phyloP scores from a whole-genome alignment of 2,113 vertebrate genomes.

The Alaudala cheleensis region DNA sequence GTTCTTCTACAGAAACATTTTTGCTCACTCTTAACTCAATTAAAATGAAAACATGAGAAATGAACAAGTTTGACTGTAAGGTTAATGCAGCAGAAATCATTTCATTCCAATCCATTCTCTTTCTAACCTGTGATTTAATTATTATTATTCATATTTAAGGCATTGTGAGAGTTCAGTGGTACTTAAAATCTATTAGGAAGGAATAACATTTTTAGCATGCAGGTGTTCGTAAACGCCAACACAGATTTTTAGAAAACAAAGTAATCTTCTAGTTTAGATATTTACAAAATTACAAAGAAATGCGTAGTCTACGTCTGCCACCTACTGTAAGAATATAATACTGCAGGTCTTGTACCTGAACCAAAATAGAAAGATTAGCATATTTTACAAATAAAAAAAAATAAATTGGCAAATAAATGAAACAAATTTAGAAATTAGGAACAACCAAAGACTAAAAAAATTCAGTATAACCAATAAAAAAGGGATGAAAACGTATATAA shows the following conservation, averaged over 20 bases:
- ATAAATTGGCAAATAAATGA: background rate
- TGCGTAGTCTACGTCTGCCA: slow-evolving; percentile 63
- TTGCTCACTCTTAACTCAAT: background rate
- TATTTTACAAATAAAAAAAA: background rate
- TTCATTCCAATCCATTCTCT: slow-evolving; percentile 2
- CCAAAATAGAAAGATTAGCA: background rate
- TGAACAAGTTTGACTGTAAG: background rate
- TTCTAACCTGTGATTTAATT: background rate
- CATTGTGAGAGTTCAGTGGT: background rate
- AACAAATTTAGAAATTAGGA: background rate
- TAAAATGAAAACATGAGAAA: slow-evolving; percentile 21
- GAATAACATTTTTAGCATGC: background rate
- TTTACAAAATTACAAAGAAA: background rate
- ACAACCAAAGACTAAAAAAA: background rate
- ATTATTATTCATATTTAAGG: background rate
- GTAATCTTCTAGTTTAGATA: background rate
- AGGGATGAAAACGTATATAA: background rate
- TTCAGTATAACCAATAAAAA: background rate
- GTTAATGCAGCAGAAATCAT: slow-evolving; percentile 9
- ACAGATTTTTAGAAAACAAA: slow-evolving; percentile 31
- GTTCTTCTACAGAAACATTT: background rate
- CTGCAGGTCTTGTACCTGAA: background rate
- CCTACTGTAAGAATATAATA: slow-evolving; percentile 61
- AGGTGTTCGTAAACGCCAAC: slow-evolving; percentile 11
- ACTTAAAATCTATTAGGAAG: background rate